Conservation (phyloP, 1,140 invertebrate genomes). For the Camponotus vicinus region DNA sequence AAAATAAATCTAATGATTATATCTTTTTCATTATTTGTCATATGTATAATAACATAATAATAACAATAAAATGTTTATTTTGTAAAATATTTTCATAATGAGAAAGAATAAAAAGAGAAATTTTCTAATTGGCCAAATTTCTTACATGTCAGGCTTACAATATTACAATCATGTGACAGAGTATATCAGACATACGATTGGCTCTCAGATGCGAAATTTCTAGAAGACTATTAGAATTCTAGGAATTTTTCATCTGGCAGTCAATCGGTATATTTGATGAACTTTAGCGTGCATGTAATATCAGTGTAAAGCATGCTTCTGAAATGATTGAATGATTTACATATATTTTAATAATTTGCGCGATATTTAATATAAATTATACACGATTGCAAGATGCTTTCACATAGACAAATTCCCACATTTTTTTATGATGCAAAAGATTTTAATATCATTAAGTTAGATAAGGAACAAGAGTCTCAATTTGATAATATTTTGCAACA, state of each 20-base stretch:
- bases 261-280: background rate
- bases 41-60: no score
- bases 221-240: background rate
- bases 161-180: background rate
- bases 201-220: background rate
- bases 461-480: slow-evolving; percentile 68
- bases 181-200: background rate
- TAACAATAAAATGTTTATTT: no score
- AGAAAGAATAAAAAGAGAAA: no score
- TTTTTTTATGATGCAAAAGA: slow-evolving; percentile 20
- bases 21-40: no score
- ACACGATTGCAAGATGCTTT: background rate
- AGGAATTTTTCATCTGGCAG: background rate
- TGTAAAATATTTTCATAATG: no score
- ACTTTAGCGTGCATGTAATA: background rate
- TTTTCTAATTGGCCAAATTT: no score
- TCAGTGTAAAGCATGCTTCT: no score
- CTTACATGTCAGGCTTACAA: background rate
- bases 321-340: no score
- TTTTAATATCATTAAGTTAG: slow-evolving; percentile 32
- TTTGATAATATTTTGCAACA: slow-evolving; percentile 78
- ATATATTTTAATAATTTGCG: no score
- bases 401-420: background rate
- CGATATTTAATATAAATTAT: background rate
- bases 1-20: no score